These are phyloP conservation scores for Hydractinia symbiolongicarpus DNA, from an alignment of 30 jellyfish, hydroid and myxozoan species.

Conservation along the genomic window DNA sequence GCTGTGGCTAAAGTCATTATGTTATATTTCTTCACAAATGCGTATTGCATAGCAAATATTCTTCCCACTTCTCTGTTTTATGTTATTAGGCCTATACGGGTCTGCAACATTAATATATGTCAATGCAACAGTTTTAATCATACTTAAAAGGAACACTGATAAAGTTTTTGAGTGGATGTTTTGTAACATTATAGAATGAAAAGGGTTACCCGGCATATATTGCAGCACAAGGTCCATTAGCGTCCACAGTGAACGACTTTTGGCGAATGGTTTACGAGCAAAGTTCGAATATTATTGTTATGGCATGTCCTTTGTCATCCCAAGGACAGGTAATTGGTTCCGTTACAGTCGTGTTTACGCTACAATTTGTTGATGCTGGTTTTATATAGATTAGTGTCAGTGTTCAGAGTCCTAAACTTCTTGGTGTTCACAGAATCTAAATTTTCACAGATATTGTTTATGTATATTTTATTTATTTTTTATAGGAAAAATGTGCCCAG, in stretches of 20 bases:
- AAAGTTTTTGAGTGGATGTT: background rate
- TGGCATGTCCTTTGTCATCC: constrained; percentile 59
- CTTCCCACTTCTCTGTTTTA: no score
- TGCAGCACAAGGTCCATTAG: constrained; percentile 58
- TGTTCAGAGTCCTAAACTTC: no score
- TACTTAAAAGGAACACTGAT: no score
- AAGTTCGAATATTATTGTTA: constrained; percentile 42
- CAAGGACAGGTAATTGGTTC: constrained; percentile 34
- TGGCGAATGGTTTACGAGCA: constrained; percentile 70
- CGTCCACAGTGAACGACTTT: constrained; percentile 44
- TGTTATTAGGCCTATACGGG: no score
- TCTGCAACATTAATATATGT: no score
- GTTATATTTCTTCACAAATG: no score
- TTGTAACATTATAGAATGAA: background rate
- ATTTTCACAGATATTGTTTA: background rate
- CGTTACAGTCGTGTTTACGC: background rate
- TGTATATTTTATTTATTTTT: background rate
- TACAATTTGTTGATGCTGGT: background rate
- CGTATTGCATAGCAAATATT: no score
- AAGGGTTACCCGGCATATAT: constrained; percentile 31
- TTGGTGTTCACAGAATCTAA: background rate
- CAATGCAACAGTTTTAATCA: no score
- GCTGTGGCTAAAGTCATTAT: no score
- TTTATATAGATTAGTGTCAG: no score
- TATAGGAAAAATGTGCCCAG: constrained; percentile 63